Base-by-base conservation (phyloP, 1,140 invertebrate genomes). In the Ceratitis capitata region DNA sequence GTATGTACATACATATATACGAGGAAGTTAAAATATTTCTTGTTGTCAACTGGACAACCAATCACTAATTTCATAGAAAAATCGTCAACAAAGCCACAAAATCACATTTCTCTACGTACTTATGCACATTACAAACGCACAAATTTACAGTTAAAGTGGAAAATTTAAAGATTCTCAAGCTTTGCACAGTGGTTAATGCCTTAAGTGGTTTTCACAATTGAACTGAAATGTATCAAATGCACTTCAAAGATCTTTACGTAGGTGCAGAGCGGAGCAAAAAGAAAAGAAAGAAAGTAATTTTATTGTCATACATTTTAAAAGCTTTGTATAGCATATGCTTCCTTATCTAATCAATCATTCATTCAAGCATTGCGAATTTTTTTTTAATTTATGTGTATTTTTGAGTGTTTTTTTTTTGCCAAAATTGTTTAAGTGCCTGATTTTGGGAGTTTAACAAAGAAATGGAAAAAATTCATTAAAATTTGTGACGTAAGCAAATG, bases 1-100 rank as follows among this genome's bases (percentile, higher is more conserved):
- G 42, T 78, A 78, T 39, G 69, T 78, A 78, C n/a, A 78, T 78
- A 45, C 69, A 45, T n/a, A n/a, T n/a, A n/a, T n/a, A n/a, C n/a
- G n/a, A n/a, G n/a, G n/a, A n/a, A n/a, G n/a, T n/a, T n/a, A n/a
- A n/a, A n/a, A n/a, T n/a, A n/a, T n/a, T n/a, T n/a, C n/a, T n/a
- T n/a, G n/a, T n/a, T n/a, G n/a, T n/a, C n/a, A n/a, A n/a, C n/a
- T n/a, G n/a, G n/a, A n/a, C n/a, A n/a, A n/a, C n/a, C n/a, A n/a
- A n/a, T n/a, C n/a, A n/a, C n/a, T n/a, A n/a, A n/a, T n/a, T n/a
- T n/a, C n/a, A n/a, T n/a, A n/a, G n/a, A n/a, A n/a, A n/a, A n/a
- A n/a, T n/a, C n/a, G n/a, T n/a, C n/a, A n/a, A n/a, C n/a, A n/a
- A n/a, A n/a, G n/a, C n/a, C n/a, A n/a, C n/a, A n/a, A n/a, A n/a